Base-by-base conservation (phyloP, 1,140 invertebrate genomes). In the Polyergus mexicanus region DNA sequence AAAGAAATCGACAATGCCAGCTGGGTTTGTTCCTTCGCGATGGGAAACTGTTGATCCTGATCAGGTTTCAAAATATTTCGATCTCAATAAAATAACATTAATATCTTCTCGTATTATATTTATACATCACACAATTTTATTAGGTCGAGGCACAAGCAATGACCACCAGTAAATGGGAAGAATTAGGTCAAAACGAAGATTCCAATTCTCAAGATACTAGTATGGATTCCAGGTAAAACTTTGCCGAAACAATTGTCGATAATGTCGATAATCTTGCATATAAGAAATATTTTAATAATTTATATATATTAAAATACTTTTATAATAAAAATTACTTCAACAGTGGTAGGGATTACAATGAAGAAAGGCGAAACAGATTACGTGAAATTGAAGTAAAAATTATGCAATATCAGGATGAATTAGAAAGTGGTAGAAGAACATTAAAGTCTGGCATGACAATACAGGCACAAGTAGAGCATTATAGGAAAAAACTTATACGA, bases 41-140 rank as follows among this genome's bases (percentile, higher is more conserved):
- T 99, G 99, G 99, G 99, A 99, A 96, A 98, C 97, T 38, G 98
- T 99, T 7, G 98, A 99, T 95, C 98, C 98, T 1, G 97, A 98
- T 91, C 96, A 97, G 93, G 96, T 97, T 72, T 56, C 10, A 5
- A 84, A 51, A 80, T 75, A 38, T 19, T 51, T 78, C 1, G 6
- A 0, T 56, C 74, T 54, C 11, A 5, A 6, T 69, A 41, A 13
- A 65, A 13, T 68, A 66, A n/a, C 28, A 2, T 56, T 63, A 8
- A 25, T 58, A 51, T 58, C 35, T 54, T 58, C 11, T 60, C 22
- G 11, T 16, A 22, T 22, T 19, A 1, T 4, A 19, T 74, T 44
- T 63, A 28, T 25, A 58, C 35, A 47, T 7, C 2, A 44, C 0
- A 44, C 6, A 62, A 32, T 78, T 58, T 54, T 38, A 19, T 58